Percentiles rank a stretch among this genome's conserved stretches.
Evolutionary conservation across 1,140 invertebrate species (phyloP).

Genomic region (Lepidurus couesii): DNA sequence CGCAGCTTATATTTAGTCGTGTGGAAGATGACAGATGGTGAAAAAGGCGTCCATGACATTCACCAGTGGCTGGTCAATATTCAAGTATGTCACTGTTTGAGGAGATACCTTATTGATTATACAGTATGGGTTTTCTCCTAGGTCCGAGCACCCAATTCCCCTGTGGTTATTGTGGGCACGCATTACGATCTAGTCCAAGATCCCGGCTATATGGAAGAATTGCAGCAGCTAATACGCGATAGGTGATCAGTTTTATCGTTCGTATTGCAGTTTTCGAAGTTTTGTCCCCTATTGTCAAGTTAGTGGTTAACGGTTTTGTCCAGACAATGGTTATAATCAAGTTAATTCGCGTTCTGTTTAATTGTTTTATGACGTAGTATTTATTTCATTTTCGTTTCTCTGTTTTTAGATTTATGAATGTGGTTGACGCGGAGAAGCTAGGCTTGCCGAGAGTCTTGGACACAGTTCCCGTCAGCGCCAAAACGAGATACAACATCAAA

Average conservation of each 20-base stretch:
- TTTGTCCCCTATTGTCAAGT: too few relatives aligned
- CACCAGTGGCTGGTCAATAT: slow-evolving; percentile 94
- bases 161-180: slow-evolving; percentile 89
- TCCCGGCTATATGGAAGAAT: slow-evolving; percentile 64
- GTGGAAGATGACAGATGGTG: slow-evolving; percentile 90
- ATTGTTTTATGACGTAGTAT: slow-evolving; percentile 23
- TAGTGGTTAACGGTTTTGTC: too few relatives aligned
- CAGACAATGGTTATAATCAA: too few relatives aligned
- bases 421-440: slow-evolving; percentile 91
- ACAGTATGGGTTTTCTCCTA: slow-evolving; percentile 45
- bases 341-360: too few relatives aligned
- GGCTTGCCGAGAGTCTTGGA: slow-evolving; percentile 89
- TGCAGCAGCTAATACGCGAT: slow-evolving; percentile 83
- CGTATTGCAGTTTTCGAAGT: neutral
- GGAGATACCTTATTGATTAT: slow-evolving; percentile 20
- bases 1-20: slow-evolving; percentile 91
- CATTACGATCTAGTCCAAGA: slow-evolving; percentile 82
- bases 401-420: slow-evolving; percentile 71
- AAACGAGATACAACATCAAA: slow-evolving; percentile 84
- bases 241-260: slow-evolving; percentile 38
- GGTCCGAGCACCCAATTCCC: slow-evolving; percentile 86
- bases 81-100: slow-evolving; percentile 51
- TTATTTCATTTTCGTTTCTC: neutral
- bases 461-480: slow-evolving; percentile 85
- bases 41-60: slow-evolving; percentile 81